Evolutionary conservation across 1,140 invertebrate genomes (phyloP), one percentile per base, ranked within the genome.

Genomic region (Radopholus similis): DNA sequence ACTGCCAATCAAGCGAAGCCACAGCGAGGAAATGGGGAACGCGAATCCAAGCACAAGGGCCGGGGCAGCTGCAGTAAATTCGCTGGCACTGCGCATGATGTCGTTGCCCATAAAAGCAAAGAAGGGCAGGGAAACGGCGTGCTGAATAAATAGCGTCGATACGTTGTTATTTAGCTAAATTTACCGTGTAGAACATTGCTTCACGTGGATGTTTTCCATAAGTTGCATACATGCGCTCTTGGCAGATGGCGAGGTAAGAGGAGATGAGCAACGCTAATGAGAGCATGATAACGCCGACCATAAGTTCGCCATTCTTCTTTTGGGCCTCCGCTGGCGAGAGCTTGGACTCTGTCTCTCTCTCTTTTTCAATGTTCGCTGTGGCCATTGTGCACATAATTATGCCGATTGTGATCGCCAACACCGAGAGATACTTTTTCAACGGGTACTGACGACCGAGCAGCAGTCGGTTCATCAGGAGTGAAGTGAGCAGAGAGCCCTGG

Each of bases 121-220:
- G 64, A 89, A 88, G 47, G 93, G 92, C 54, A 96, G 80, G 1
- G 92, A 90, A 23, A 95, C 80, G n/a, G 89, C 85, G 86, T 95
- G 93, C 86, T 85, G 9, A 30, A 56, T 28, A 40, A 37, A 30
- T 1, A 47, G 58, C 6, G 23, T 51, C 21, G 32, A 74, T 72
- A 38, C 86, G 53, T 72, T 79, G 64, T n/a, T n/a, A 64, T 64
- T 56, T 11, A 53, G 8, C 30, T 44, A 30, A 40, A 79, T 71
- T 84, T 82, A 88, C 88, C 70, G 92, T 94, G 80, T 91, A 97
- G 84, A 90, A 98, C 11, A 98, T 84, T 15, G 94, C 92, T 85
- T 98, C 95, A 72, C 88, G 87, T 0, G 95, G 91, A 86, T 95
- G 90, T 85, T 97, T 97, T 56, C 95, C 95, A 84, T 90, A 89